Conservation (phyloP, 2,113 vertebrate genomes). For the Proteles cristata region DNA sequence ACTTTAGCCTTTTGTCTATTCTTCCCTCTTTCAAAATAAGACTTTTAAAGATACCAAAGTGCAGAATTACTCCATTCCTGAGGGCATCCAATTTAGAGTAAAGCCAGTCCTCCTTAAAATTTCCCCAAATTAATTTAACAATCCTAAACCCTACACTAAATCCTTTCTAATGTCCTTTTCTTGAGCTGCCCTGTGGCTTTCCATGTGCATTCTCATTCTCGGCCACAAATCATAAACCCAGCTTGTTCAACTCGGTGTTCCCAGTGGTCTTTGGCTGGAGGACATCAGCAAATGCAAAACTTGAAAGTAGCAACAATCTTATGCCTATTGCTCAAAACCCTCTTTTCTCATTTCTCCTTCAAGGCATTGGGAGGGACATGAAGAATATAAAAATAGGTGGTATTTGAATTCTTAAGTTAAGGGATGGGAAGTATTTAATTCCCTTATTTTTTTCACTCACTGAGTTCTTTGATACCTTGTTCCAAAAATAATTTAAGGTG, state of each 20-base stretch:
- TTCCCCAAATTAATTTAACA: neutral
- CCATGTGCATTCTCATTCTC: accelerated
- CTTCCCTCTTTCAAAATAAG: constrained; percentile 18
- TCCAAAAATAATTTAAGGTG: neutral
- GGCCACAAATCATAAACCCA: neutral
- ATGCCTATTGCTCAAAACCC: neutral
- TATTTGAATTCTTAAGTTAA: neutral
- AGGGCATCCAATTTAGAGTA: neutral
- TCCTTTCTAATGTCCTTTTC: neutral
- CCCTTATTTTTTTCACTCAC: neutral
- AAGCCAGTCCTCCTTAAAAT: neutral
- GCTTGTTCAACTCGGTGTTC: neutral
- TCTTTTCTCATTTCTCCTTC: neutral
- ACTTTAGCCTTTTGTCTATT: neutral
- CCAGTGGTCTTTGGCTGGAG: neutral
- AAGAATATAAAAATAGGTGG: neutral
- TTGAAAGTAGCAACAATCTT: neutral
- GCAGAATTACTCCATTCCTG: neutral
- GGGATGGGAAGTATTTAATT: neutral
- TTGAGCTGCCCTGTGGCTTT: neutral
- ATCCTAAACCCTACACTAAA: neutral
- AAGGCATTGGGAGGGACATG: neutral
- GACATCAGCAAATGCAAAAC: neutral
- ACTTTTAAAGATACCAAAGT: neutral
- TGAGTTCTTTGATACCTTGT: neutral